These are phyloP conservation scores for Macrocentrus cingulum DNA, from an alignment of 1,140 invertebrate species.

Conservation along the genomic window DNA sequence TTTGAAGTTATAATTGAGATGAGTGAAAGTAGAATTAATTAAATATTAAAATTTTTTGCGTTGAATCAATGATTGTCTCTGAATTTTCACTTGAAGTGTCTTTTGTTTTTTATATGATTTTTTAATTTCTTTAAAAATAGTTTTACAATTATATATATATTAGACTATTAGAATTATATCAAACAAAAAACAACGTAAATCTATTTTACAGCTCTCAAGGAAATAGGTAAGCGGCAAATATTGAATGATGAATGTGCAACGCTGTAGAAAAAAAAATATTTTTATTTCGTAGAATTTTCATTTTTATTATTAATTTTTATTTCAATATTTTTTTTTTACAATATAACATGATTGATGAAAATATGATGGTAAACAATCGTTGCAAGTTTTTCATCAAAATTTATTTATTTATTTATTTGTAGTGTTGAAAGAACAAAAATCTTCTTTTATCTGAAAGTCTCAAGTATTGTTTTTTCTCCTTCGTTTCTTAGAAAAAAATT, in stretches of 20 bases:
- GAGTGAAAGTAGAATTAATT: not conserved
- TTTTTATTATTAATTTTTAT: conserved; percentile 29
- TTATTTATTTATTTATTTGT: too few relatives aligned
- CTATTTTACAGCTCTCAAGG: conserved; percentile 58
- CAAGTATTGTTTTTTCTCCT: not conserved
- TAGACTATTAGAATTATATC: conserved; percentile 7
- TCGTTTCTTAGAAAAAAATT: too few relatives aligned
- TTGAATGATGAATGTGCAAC: conserved; percentile 50
- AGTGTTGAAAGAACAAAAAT: conserved; percentile 9
- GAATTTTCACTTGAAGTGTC: conserved; percentile 30
- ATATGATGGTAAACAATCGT: conserved; percentile 51
- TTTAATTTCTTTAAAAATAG: conserved; percentile 38
- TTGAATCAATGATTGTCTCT: conserved; percentile 28
- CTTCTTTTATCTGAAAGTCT: conserved; percentile 15
- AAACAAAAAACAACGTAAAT: conserved; percentile 39
- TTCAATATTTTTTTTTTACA: not conserved
- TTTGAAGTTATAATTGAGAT: conserved; percentile 36
- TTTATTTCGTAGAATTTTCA: conserved; percentile 32
- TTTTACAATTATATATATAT: conserved; percentile 27
- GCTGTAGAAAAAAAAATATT: conserved; percentile 44
- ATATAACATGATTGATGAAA: conserved; percentile 20
- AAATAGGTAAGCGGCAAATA: conserved; percentile 56
- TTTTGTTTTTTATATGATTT: too few relatives aligned
- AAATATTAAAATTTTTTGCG: conserved; percentile 19
- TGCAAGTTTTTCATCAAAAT: conserved; percentile 24